Percentiles rank a stretch among this genome's conserved stretches.
Conservation (phyloP, 2,113 vertebrate species). For the Spea bombifrons region DNA sequence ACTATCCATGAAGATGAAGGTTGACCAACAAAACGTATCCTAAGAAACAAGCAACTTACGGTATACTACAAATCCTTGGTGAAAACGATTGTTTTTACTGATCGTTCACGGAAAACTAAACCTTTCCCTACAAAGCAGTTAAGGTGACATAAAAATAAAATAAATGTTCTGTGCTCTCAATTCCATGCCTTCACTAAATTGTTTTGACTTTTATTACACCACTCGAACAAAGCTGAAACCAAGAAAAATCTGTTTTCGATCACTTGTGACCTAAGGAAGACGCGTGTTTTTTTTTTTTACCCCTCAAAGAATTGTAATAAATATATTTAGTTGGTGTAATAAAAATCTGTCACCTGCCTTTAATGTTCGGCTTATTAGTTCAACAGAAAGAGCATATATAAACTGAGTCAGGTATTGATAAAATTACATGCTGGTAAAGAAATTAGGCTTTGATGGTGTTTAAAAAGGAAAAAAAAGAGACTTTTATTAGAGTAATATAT, state of each 20-base stretch:
- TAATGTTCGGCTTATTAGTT: conserved; percentile 20
- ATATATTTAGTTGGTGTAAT: conserved; percentile 28
- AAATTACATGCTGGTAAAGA: conserved; percentile 14
- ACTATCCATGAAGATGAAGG: too few relatives aligned
- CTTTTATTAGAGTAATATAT: not conserved
- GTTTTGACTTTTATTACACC: conserved; percentile 29
- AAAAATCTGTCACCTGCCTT: conserved; percentile 27
- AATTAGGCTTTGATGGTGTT: conserved; percentile 10
- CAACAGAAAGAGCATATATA: conserved; percentile 4
- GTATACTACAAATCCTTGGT: not conserved
- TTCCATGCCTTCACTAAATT: conserved; percentile 26
- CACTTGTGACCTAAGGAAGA: not conserved
- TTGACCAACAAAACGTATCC: too few relatives aligned
- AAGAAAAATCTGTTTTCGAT: conserved; percentile 30
- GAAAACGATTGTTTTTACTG: not conserved
- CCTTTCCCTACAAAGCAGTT: not conserved
- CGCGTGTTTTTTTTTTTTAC: not conserved
- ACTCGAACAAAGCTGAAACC: conserved; percentile 3
- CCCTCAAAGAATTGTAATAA: conserved; percentile 13
- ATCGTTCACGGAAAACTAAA: not conserved
- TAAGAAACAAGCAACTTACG: too few relatives aligned
- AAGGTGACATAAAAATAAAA: conserved; percentile 12
- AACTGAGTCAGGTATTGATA: conserved; percentile 2
- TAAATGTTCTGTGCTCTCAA: conserved; percentile 15
- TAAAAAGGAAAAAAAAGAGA: conserved; percentile 1